Evolutionary conservation across 1,140 invertebrate genomes (phyloP), one percentile per base, ranked within the genome.

Genomic region (Papilio polytes): DNA sequence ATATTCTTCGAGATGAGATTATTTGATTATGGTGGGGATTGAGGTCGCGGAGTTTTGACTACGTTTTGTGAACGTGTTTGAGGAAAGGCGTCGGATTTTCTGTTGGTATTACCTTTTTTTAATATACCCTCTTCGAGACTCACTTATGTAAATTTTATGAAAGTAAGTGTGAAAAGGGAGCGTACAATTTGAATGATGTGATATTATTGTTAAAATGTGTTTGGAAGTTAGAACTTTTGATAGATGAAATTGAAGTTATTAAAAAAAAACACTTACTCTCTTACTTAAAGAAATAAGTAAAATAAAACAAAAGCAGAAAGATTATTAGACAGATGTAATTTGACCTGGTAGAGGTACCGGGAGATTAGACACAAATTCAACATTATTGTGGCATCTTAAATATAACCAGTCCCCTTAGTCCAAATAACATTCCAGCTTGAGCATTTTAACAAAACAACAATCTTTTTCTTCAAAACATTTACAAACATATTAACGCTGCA

Each of bases 21-120:
- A 78, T 78, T 59, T 44, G 77, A 78, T 78, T 78, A 63, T 78
- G 77, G 59, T n/a, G 18, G 36, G 77, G 56, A 78, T 78, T 78
- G 36, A 63, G 56, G 59, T 78, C 74, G 74, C 74, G 44, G 74
- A 76, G 77, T 63, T 78, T 78, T 78, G 77, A 78, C 56, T 78
- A 66, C 77, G 59, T 78, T 66, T 78, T 63, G 41, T 76, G 41
- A 26, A 51, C 63, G 63, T 51, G 74, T 76, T 46, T 41, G 77
- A 46, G 56, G 26, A 78, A 63, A 46, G 31, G 20, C 44, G 59
- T 78, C 31, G 31, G 59, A 63, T 78, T 78, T 63, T 78, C 13
- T 78, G 26, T 59, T 41, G 36, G 76, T 78, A 59, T 56, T 51
- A 78, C 22, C 31, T 36, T 51, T 31, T 78, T 78, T 56, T 78